Conservation (phyloP, 2,888 invertebrate species). For the Amphipyra berbera region DNA sequence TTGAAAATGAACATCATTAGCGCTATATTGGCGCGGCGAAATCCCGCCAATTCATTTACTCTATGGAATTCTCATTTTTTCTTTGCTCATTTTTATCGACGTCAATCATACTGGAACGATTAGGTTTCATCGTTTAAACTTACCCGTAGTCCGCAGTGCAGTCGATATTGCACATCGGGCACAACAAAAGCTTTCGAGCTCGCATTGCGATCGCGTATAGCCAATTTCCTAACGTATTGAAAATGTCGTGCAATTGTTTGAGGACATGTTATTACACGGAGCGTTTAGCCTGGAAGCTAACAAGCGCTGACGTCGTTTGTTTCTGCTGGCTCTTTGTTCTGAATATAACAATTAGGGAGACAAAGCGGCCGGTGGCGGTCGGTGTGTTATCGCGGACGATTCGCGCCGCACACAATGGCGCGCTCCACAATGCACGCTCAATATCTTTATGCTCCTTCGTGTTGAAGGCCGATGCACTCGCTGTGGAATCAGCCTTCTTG, state of each 20-base stretch:
- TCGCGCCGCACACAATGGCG: slow-evolving; percentile 77
- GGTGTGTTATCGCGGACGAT: slow-evolving; percentile 79
- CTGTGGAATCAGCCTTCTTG: slow-evolving; percentile 78
- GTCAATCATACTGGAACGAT: slow-evolving; percentile 72
- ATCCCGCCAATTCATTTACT: slow-evolving; percentile 79
- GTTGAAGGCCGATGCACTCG: slow-evolving; percentile 84
- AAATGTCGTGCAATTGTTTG: slow-evolving; percentile 84
- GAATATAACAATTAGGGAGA: slow-evolving; percentile 86
- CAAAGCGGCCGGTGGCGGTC: slow-evolving; percentile 78
- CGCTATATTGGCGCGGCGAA: slow-evolving; percentile 76
- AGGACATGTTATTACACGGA: slow-evolving; percentile 85
- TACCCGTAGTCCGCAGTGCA: slow-evolving; percentile 44
- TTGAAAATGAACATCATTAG: slow-evolving; percentile 88
- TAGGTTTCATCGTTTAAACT: slow-evolving; percentile 62
- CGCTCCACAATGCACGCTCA: slow-evolving; percentile 83
- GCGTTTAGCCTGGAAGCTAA: slow-evolving; percentile 85
- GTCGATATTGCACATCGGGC: slow-evolving; percentile 52
- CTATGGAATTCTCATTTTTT: slow-evolving; percentile 74
- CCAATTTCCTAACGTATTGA: slow-evolving; percentile 87
- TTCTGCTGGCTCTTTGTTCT: slow-evolving; percentile 84
- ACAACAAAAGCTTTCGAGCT: slow-evolving; percentile 74
- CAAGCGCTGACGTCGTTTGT: slow-evolving; percentile 81
- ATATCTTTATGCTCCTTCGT: slow-evolving; percentile 86
- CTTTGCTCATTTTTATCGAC: slow-evolving; percentile 72
- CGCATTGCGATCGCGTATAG: slow-evolving; percentile 75